These are phyloP conservation scores for Achatina immaculata DNA, from an alignment of 1,140 invertebrate genomes.

Conservation along the genomic window DNA sequence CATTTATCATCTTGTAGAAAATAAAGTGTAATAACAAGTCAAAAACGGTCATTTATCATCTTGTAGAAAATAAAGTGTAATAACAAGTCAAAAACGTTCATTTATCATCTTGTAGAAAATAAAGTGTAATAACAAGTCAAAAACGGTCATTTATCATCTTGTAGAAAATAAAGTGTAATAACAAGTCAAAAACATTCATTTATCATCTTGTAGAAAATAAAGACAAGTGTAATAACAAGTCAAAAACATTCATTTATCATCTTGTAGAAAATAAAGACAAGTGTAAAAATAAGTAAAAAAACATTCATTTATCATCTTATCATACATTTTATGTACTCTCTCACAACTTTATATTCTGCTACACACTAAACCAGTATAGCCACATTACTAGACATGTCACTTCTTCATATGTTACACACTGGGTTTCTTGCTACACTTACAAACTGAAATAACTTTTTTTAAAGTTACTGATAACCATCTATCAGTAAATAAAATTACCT, in stretches of 20 bases:
- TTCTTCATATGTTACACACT: too few relatives aligned
- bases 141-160: conserved; percentile 44
- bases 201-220: conserved; percentile 47
- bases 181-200: background rate
- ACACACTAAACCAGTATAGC: too few relatives aligned
- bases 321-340: too few relatives aligned
- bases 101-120: conserved; percentile 46
- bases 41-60: conserved; percentile 30
- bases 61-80: conserved; percentile 39
- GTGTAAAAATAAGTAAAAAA: too few relatives aligned
- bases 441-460: too few relatives aligned
- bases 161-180: conserved; percentile 8
- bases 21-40: background rate
- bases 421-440: too few relatives aligned
- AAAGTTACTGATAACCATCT: too few relatives aligned
- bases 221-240: background rate
- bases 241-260: background rate
- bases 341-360: too few relatives aligned
- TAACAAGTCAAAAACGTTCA: background rate
- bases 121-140: background rate
- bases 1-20: conserved; percentile 55
- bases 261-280: background rate
- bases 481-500: too few relatives aligned
- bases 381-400: too few relatives aligned
- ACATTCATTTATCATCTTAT: too few relatives aligned